These are phyloP conservation scores for Globia sparganii DNA, from an alignment of 2,888 invertebrate species.

Conservation along the genomic window DNA sequence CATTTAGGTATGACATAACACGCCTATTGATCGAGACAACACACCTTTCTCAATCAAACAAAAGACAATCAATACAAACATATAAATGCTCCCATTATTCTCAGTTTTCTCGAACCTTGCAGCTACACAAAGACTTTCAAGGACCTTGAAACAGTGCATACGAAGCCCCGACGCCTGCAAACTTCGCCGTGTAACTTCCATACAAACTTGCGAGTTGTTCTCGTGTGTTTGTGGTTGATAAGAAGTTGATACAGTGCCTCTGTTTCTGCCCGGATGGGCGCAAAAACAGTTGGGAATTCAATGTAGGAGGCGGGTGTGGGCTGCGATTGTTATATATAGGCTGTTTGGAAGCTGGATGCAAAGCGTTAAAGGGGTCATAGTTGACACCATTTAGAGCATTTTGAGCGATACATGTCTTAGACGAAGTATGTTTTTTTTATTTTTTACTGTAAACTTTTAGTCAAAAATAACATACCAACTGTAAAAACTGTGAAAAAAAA, in stretches of 20 bases:
- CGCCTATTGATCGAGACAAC: background rate
- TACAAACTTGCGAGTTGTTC: slow-evolving; percentile 53
- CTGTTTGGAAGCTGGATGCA: no score
- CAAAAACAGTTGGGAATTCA: slow-evolving; percentile 49
- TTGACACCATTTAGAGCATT: no score
- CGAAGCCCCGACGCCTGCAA: slow-evolving; percentile 32
- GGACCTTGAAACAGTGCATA: slow-evolving; percentile 59
- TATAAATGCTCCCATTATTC: slow-evolving; percentile 25
- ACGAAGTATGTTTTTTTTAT: no score
- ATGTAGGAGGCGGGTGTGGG: background rate
- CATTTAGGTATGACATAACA: background rate
- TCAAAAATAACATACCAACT: no score
- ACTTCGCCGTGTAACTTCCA: slow-evolving; percentile 38
- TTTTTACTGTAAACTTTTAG: no score
- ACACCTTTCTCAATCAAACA: slow-evolving; percentile 25
- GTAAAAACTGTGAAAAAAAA: no score
- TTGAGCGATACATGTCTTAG: no score
- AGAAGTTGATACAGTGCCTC: slow-evolving; percentile 56
- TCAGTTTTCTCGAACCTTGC: slow-evolving; percentile 18
- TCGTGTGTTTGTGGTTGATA: slow-evolving; percentile 54
- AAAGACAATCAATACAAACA: slow-evolving; percentile 1
- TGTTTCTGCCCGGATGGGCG: slow-evolving; percentile 38
- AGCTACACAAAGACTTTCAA: slow-evolving; percentile 29
- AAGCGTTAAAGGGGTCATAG: no score
- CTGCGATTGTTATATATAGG: background rate